Conservation (phyloP, 2,113 vertebrate genomes). For the Otis tarda region DNA sequence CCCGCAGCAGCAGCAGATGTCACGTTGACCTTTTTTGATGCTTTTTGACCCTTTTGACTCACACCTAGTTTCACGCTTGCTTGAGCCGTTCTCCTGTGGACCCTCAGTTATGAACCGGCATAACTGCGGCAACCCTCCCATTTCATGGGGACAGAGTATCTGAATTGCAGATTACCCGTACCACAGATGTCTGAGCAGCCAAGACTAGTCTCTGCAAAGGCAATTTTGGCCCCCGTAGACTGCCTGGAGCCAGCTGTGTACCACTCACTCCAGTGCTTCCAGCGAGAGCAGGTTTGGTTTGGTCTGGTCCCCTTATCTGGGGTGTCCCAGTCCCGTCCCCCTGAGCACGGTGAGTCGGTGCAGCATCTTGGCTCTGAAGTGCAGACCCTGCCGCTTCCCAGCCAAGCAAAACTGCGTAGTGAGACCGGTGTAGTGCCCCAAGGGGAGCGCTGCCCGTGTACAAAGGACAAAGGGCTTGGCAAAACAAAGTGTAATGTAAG, state of each 20-base stretch:
- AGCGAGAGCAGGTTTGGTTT: not conserved
- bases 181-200: not conserved
- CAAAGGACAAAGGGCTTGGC: conserved; percentile 4
- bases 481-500: conserved; percentile 38
- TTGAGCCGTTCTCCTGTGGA: not conserved
- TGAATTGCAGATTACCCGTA: not conserved
- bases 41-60: not conserved
- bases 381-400: not conserved
- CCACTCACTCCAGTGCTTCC: not conserved
- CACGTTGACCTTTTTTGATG: not conserved
- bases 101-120: not conserved
- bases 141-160: not conserved
- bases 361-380: not conserved
- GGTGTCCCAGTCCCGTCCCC: not conserved
- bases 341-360: not conserved
- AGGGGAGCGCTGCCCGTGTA: not conserved
- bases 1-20: not conserved
- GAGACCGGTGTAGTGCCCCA: not conserved
- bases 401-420: conserved; percentile 5
- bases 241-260: not conserved
- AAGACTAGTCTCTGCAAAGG: not conserved
- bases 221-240: not conserved
- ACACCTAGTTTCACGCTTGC: not conserved
- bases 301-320: not conserved
- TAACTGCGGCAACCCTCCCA: not conserved